Percentiles rank a stretch among this genome's conserved stretches.
phyloP scores from a whole-genome alignment of 2,888 invertebrate species.

The Hypercompe scribonia region DNA sequence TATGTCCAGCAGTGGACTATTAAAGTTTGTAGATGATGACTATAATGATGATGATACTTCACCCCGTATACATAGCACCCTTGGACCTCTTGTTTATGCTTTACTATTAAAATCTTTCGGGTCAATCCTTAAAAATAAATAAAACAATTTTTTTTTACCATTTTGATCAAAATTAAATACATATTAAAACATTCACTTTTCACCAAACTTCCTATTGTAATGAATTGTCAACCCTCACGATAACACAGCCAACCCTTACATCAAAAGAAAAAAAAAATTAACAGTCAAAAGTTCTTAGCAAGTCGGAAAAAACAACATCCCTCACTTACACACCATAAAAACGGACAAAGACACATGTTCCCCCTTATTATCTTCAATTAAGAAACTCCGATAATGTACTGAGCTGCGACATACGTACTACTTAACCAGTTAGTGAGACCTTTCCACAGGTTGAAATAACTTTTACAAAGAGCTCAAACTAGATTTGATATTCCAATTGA shows the following conservation, averaged over 20 bases:
- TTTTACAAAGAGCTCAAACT: constrained; percentile 55
- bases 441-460: constrained; percentile 20
- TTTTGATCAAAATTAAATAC: neutral
- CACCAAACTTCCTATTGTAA: constrained; percentile 16
- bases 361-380: constrained; percentile 86
- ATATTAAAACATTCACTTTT: constrained; percentile 2
- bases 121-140: neutral
- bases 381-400: constrained; percentile 83
- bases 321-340: constrained; percentile 82
- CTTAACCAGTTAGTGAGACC: constrained; percentile 62
- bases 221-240: constrained; percentile 22
- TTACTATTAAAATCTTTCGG: too few species aligned
- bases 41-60: too few species aligned
- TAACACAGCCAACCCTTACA: constrained; percentile 18
- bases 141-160: neutral
- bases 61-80: too few species aligned
- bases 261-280: constrained; percentile 36
- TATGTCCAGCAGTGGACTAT: too few species aligned
- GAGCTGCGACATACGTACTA: constrained; percentile 75
- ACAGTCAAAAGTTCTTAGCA: constrained; percentile 64
- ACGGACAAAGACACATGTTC: constrained; percentile 85
- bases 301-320: constrained; percentile 78
- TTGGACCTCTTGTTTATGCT: too few species aligned
- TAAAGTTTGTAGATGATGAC: too few species aligned
- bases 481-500: constrained; percentile 58